A percentile compares a stretch with the other conserved stretches of the same genome.
Conservation (phyloP, 2,888 invertebrate genomes). For the Agrotis puta region DNA sequence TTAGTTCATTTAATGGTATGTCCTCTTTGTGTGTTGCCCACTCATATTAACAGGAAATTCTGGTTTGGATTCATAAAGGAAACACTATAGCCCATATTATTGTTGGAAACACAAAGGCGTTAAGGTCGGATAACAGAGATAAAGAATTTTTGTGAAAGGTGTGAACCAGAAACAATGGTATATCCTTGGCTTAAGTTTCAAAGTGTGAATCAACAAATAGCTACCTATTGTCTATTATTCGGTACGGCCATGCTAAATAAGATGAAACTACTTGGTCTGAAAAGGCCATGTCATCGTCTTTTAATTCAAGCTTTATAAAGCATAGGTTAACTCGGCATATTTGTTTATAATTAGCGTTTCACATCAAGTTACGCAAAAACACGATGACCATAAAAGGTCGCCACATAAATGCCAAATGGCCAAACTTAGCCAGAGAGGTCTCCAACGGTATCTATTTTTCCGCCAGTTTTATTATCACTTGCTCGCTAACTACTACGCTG, state of each 20-base stretch:
- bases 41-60: constrained; percentile 63
- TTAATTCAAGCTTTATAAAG: constrained; percentile 15
- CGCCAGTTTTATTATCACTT: constrained; percentile 65
- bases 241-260: constrained; percentile 7
- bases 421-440: constrained; percentile 68
- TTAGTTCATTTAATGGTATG: constrained; percentile 35
- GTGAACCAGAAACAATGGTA: constrained; percentile 56
- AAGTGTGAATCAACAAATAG: constrained; percentile 48
- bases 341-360: constrained; percentile 60
- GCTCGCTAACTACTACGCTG: constrained; percentile 64
- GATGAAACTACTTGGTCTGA: constrained; percentile 1
- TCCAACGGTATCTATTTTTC: constrained; percentile 47
- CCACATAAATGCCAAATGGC: constrained; percentile 75
- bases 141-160: constrained; percentile 65
- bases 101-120: constrained; percentile 52
- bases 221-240: constrained; percentile 45
- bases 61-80: constrained; percentile 62
- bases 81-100: constrained; percentile 57
- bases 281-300: constrained; percentile 18
- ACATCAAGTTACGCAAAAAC: constrained; percentile 77
- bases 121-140: constrained; percentile 50
- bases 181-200: constrained; percentile 48
- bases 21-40: constrained; percentile 43
- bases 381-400: constrained; percentile 78
- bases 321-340: constrained; percentile 27